phyloP scores from a whole-genome alignment of 2,113 vertebrate species.

The Heptranchias perlo region DNA sequence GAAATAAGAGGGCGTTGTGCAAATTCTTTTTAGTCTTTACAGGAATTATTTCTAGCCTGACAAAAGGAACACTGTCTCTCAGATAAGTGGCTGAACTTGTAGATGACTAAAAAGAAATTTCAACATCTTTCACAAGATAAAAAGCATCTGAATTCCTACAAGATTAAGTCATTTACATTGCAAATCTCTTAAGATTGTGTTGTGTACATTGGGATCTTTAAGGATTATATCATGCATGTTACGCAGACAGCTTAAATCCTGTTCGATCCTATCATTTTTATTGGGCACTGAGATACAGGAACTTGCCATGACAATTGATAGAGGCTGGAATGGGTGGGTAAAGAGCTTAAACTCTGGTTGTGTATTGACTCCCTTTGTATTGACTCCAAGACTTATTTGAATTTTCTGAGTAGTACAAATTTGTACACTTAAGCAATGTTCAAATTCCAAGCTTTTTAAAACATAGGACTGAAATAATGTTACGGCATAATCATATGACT shows the following conservation, averaged over 20 bases:
- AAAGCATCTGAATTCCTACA: slow-evolving; percentile 33
- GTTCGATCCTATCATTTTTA: neutral
- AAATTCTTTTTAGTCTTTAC: neutral
- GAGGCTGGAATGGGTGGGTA: neutral
- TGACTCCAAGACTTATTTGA: neutral
- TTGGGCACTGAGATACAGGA: neutral
- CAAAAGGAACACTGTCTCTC: neutral
- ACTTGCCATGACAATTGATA: neutral
- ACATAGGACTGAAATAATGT: neutral
- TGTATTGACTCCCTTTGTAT: neutral
- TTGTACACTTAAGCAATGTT: neutral
- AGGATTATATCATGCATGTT: neutral
- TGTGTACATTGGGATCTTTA: slow-evolving; percentile 5
- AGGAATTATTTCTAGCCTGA: neutral
- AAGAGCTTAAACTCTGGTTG: neutral
- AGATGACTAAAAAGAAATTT: neutral
- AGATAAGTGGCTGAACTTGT: neutral
- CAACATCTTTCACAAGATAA: neutral
- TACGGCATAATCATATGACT: neutral
- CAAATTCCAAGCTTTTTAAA: neutral
- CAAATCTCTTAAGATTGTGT: neutral
- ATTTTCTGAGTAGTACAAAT: neutral
- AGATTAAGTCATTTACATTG: neutral
- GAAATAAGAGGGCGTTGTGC: neutral
- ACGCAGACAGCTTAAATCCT: neutral